These are phyloP conservation scores for Chondrilla cf. caribensis DNA, from an alignment of 37 sponge, comb jelly and placozoan genomes.

Conservation along the genomic window DNA sequence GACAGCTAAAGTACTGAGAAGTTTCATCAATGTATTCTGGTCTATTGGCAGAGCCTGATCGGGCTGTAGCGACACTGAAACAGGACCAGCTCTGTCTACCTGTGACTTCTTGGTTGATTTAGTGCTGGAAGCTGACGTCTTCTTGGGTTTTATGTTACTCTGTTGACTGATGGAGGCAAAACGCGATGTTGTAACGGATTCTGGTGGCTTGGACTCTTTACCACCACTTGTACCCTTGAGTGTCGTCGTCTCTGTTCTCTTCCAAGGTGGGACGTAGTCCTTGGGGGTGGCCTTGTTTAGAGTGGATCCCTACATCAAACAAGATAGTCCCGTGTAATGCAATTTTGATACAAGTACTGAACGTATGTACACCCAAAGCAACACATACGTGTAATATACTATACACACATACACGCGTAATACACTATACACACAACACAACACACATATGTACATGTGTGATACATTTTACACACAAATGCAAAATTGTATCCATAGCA, in stretches of 20 bases:
- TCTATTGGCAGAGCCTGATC: slow-evolving; percentile 10
- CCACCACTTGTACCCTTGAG: background rate
- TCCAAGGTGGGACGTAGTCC: slow-evolving; percentile 17
- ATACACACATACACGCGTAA: no score
- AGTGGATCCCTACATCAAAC: background rate
- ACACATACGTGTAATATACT: no score
- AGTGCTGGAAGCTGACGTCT: background rate
- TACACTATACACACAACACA: no score
- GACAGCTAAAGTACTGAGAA: background rate
- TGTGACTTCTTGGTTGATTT: background rate
- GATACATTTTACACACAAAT: no score
- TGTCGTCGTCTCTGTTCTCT: slow-evolving; percentile 1
- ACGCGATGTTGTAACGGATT: background rate
- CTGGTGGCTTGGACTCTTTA: background rate
- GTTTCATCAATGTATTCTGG: slow-evolving; percentile 7
- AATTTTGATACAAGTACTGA: no score
- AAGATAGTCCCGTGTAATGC: no score
- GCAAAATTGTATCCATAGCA: no score
- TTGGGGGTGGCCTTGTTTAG: slow-evolving; percentile 1
- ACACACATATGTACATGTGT: no score
- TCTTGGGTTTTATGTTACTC: background rate
- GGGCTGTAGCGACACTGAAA: background rate
- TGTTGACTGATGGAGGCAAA: background rate
- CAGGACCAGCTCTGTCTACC: background rate
- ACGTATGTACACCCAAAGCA: no score